Base-by-base conservation (phyloP, 2,797 vertebrate genomes). In the Pitangus sulphuratus region DNA sequence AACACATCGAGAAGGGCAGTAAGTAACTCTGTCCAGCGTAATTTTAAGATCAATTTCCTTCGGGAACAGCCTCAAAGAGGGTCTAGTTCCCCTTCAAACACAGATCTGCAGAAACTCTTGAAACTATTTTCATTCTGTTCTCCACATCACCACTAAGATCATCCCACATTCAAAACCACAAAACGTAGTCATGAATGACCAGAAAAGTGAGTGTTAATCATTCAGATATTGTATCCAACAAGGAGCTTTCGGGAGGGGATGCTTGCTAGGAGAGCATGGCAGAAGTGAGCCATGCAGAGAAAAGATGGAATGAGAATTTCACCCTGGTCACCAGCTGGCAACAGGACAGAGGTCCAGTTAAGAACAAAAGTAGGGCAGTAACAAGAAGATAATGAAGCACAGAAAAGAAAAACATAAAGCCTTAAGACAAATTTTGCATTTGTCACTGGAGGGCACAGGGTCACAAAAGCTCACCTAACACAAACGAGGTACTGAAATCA, bases 391-490 rank as follows among this genome's bases (percentile, higher is more conserved):
- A 95, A 93, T 4, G 15, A 95, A 91, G 66, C 70, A 70, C 40
- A 82, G 77, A 40, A 76, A 93, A 94, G 80, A 44, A 92, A 92
- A 95, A 77, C 50, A 84, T 18, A 47, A 69, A 93, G 35, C 45
- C 58, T 69, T 28, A 26, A 89, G 84, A 84, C 4, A 74, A 89
- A 79, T 87, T 78, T 40, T 90, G 66, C 70, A 77, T 93, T 62
- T 92, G 86, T 89, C 44, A 45, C 70, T 65, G 48, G 65, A 77
- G 77, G 71, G 77, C 80, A 93, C 39, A 60, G 71, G 95, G 88
- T 95, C 90, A 94, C 74, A 58, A 77, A 87, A 40, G 42, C 80
- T 95, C 92, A 92, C 92, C 88, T 94, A 72, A 65, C 80, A 86
- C 62, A 84, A 93, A 89, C 0, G 42, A 95, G 90, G 92, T 65